Conservation (phyloP, 2,113 vertebrate species). For the Rhynchomys soricoides region DNA sequence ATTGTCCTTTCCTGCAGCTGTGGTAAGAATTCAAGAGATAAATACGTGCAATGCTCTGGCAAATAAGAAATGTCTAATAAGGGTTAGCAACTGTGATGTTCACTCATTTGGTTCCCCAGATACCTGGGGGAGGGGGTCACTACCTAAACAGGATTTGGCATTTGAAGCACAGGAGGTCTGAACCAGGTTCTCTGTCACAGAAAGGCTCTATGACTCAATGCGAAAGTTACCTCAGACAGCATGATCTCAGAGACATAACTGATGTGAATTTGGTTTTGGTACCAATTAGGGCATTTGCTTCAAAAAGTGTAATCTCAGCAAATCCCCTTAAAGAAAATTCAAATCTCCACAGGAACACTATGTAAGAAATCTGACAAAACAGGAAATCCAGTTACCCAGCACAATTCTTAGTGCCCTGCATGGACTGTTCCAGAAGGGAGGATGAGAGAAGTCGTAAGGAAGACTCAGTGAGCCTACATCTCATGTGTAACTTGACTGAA, state of each 20-base stretch:
- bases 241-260: background rate
- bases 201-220: background rate
- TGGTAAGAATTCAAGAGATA: background rate
- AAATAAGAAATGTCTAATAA: background rate
- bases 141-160: background rate
- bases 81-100: background rate
- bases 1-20: background rate
- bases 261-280: background rate
- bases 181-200: background rate
- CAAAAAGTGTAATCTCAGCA: background rate
- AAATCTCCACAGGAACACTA: background rate
- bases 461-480: background rate
- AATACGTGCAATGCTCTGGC: background rate
- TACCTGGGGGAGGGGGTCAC: background rate
- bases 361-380: background rate
- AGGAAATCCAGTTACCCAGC: background rate
- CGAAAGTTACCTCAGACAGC: background rate
- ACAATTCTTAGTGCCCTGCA: background rate
- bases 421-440: background rate
- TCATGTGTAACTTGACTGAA: background rate
- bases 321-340: background rate
- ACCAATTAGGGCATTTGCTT: background rate
- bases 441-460: background rate
- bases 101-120: background rate
- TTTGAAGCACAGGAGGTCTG: background rate